Evolutionary conservation across 2,797 vertebrate genomes (phyloP), one percentile per base, ranked within the genome.

Genomic region (Sebastes hubbsi): DNA sequence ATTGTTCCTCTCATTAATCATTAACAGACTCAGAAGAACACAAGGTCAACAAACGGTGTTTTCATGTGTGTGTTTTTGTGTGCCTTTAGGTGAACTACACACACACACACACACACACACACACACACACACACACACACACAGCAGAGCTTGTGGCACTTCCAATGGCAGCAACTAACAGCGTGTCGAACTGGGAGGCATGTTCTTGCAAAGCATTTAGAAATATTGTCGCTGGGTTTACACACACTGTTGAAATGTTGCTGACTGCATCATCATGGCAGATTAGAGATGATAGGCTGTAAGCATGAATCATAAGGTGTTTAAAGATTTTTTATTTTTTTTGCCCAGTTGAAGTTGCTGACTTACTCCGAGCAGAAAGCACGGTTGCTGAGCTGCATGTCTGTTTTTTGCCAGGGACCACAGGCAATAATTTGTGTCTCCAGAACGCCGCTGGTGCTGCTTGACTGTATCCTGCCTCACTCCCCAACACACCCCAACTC

Each of bases 391-490:
- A 76, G 89, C 91, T 91, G 93, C 93, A 93, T 94, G 93, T 86
- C 79, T 87, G 86, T 90, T 75, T 69, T 60, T 77, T 68, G 85
- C 83, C 64, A 74, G 71, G 89, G 89, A 71, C 81, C 80, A 84
- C 77, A 83, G 87, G 84, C 69, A 71, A 70, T 81, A 42, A 75
- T 87, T 61, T 84, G 67, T 84, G 70, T 91, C 61, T 89, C 77
- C 74, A 75, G 82, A 81, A 94, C 94, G 91, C 94, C 95, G 96
- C 96, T 96, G 95, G 95, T 97, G 97, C 96, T 97, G 97, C 96
- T 95, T 95, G 95, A 96, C 94, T 96, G 95, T 96, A 83, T 89
- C 94, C 93, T 85, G 77, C 90, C 88, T 91, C 88, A 84, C 87
- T 74, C 63, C 79, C 82, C 73, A 79, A 85, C 87, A 83, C 83